A percentile compares a stretch with the other conserved stretches of the same genome.
These are phyloP conservation scores for Globia sparganii DNA, from an alignment of 2,888 invertebrate species.

Conservation along the genomic window DNA sequence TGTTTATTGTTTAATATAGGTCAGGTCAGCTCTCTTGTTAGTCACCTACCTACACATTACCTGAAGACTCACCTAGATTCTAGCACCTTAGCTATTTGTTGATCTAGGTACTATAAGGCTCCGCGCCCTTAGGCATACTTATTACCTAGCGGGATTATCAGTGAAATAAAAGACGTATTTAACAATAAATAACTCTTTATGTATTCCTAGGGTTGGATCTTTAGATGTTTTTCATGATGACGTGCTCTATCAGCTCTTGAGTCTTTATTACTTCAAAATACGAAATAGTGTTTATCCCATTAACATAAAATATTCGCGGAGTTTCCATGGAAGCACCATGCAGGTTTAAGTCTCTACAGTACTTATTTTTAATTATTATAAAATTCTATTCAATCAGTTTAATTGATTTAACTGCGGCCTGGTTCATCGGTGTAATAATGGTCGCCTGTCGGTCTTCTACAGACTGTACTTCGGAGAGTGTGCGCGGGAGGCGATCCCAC, in stretches of 20 bases:
- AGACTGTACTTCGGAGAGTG: too few species aligned
- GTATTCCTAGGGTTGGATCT: not conserved
- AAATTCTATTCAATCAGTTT: not conserved
- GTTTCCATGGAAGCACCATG: not conserved
- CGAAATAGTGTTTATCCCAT: not conserved
- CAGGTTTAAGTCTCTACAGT: not conserved
- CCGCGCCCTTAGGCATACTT: not conserved
- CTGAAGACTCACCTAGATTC: not conserved
- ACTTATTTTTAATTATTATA: not conserved
- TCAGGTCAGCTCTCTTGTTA: constrained; percentile 12
- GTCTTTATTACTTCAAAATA: not conserved
- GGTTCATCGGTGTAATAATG: too few species aligned
- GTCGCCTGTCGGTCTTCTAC: too few species aligned
- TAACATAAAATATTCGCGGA: not conserved
- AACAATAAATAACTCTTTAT: not conserved
- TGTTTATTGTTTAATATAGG: constrained; percentile 29
- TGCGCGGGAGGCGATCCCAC: too few species aligned
- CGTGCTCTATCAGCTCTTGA: not conserved
- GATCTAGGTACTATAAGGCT: not conserved
- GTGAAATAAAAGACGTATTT: not conserved
- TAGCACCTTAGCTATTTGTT: not conserved
- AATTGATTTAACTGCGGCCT: not conserved
- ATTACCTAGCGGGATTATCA: not conserved
- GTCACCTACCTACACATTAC: constrained; percentile 23
- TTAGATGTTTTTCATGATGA: not conserved